Conservation (phyloP, 64 coral and sea anemone genomes). For the Platygyra sinensis region DNA sequence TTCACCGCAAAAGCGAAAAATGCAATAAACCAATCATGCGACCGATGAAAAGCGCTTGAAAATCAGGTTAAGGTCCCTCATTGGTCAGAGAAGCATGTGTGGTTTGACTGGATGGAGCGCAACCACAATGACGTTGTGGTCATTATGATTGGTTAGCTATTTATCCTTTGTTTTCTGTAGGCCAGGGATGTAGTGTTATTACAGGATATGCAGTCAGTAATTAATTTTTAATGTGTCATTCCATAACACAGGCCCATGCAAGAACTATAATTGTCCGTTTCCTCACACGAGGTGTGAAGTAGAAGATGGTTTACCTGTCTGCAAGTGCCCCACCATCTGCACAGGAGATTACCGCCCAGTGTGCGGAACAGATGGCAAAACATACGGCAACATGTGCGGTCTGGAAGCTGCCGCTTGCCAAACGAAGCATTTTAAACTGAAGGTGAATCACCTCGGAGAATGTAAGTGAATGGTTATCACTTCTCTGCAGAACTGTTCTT, state of each 20-base stretch:
- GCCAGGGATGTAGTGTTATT: too few relatives aligned
- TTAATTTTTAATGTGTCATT: background rate
- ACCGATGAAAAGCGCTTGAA: too few relatives aligned
- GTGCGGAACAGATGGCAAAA: slow-evolving; percentile 61
- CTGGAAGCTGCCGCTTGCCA: slow-evolving; percentile 30
- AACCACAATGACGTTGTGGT: too few relatives aligned
- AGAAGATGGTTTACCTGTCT: slow-evolving; percentile 3
- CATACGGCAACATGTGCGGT: slow-evolving; percentile 37
- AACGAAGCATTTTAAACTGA: slow-evolving; percentile 23
- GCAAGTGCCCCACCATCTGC: slow-evolving; percentile 8
- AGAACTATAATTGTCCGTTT: slow-evolving; percentile 15
- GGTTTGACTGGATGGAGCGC: too few relatives aligned
- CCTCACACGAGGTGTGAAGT: slow-evolving; percentile 27
- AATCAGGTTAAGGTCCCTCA: too few relatives aligned
- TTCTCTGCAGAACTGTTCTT: background rate
- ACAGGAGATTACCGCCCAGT: slow-evolving; percentile 36
- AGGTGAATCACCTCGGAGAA: slow-evolving; percentile 4
- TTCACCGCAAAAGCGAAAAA: too few relatives aligned
- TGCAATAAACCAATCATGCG: too few relatives aligned
- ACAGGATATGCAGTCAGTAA: too few relatives aligned
- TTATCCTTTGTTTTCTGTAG: too few relatives aligned
- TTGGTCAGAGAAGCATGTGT: too few relatives aligned
- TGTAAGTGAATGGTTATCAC: background rate
- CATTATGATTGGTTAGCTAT: too few relatives aligned
- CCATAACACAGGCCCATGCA: slow-evolving; percentile 12